Evolutionary conservation across 1,140 invertebrate species (phyloP), one percentile per base, ranked within the genome.

Genomic region (Drosophila simulans): DNA sequence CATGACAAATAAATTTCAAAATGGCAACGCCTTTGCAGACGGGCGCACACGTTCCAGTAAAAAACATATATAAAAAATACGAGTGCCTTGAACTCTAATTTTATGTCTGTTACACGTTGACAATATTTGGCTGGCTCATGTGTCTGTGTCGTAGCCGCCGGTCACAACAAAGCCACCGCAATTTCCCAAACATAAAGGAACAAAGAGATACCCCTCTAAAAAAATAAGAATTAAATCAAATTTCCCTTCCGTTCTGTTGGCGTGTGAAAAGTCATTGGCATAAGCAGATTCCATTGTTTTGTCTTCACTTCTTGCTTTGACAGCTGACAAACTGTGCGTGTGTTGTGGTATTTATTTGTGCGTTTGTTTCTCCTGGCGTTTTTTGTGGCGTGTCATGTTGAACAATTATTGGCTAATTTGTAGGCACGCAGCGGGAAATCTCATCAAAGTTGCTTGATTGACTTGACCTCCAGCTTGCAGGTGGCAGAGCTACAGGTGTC

Each of bases 391-490:
- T 76, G 73, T 76, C 72, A 45, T 76, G 83, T 79, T 81, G 27
- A 82, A 82, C 69, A 86, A 86, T 86, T 86, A 82, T 86, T 88
- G 74, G 83, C 83, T 86, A 88, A 86, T 86, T 86, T 86, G 85
- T 88, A 77, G 65, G 51, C 83, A 86, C 78, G 78, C 83, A 82
- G 74, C 80, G 58, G 83, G 63, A 78, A 72, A 57, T 70, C 83
- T 78, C 83, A 88, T 71, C 84, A 72, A 70, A 66, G 83, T 49
- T 66, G 45, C 63, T 88, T 85, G 81, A 85, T 85, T 86, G 81
- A 65, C 78, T 74, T 86, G 81, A 85, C 78, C 78, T 71, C 74
- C 35, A 37, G 48, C 51, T 60, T 25, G 35, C 25, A 52, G 71
- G 46, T 51, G n/a, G 52, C 48, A 13, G 27, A 68, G 40, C 80